A percentile compares a stretch with the other conserved stretches of the same genome.
phyloP scores from a whole-genome alignment of 2,888 invertebrate species.

The Luffia ferchaultella region DNA sequence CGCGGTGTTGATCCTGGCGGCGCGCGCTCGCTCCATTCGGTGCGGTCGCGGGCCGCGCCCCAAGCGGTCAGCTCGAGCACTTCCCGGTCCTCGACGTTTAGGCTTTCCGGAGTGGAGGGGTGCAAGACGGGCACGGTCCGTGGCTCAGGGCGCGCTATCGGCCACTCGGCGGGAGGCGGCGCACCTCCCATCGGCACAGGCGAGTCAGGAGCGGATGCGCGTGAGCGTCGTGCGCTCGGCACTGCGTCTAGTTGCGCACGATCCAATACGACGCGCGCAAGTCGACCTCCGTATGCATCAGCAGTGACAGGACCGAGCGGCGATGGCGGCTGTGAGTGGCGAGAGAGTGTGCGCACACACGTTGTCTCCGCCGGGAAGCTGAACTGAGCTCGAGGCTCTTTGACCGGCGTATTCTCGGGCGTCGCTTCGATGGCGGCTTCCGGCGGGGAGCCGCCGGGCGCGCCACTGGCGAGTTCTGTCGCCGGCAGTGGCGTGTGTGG shows the following conservation, averaged over 20 bases:
- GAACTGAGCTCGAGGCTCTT: constrained; percentile 61
- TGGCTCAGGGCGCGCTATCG: constrained; percentile 31
- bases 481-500: constrained; percentile 58
- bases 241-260: constrained; percentile 34
- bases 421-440: constrained; percentile 91
- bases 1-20: constrained; percentile 18
- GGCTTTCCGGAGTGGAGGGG: background rate
- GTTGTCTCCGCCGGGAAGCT: constrained; percentile 67
- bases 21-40: constrained; percentile 31
- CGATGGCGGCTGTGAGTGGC: constrained; percentile 72
- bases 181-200: constrained; percentile 49
- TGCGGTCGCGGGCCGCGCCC: constrained; percentile 64
- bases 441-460: constrained; percentile 78
- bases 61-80: constrained; percentile 58
- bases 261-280: constrained; percentile 59
- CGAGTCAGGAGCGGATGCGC: constrained; percentile 32
- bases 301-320: constrained; percentile 60
- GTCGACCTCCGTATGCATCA: constrained; percentile 26
- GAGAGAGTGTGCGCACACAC: constrained; percentile 71
- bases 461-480: constrained; percentile 38
- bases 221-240: constrained; percentile 23
- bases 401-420: constrained; percentile 87
- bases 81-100: constrained; percentile 55
- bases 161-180: constrained; percentile 36
- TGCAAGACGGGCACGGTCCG: constrained; percentile 4